Evolutionary conservation across 2,888 invertebrate species (phyloP), one percentile per base, ranked within the genome.

Genomic region (Drosophila setosimentum): DNA sequence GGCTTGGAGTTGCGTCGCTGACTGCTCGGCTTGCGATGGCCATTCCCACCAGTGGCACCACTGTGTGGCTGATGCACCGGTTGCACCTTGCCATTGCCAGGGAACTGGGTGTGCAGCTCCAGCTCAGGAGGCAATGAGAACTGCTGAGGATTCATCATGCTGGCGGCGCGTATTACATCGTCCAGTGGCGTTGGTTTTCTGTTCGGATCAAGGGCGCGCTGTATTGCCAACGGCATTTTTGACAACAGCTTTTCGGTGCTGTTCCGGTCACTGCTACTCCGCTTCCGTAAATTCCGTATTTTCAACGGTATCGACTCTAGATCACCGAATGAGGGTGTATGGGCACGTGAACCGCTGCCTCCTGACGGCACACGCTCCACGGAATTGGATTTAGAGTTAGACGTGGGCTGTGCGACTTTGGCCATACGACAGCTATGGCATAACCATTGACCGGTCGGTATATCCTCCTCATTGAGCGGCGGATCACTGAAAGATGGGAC

Each of bases 391-490:
- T 76, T 94, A 75, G 78, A 94, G 3, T 53, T 37, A 30, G 83
- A 76, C 4, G 87, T 69, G 5, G 92, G 84, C 63, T 92, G 92
- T 27, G 80, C 72, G 0, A 89, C 70, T 45, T 91, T 80, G 2
- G 90, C 91, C 93, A 93, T 93, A 16, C 92, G 94, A 92, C 99
- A 99, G 81, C 96, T 95, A 83, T 97, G 96, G 90, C 99, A 99
- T 76, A 98, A 93, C 98, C 98, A 99, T 92, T 98, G 96, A 0
- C 98, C 98, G 55, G 95, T 94, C 0, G 99, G 99, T 80, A 98
- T 97, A 91, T 98, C 97, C 79, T 96, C 95, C 90, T 97, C 97
- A 69, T 96, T 96, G 63, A 99, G 93, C 0, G 99, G 98, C 2
- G 99, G 99, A 94, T 99, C 97, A 94, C 98, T 98, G n/a, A 92